Evolutionary conservation across 2,888 invertebrate genomes (phyloP), one percentile per base, ranked within the genome.

Genomic region (Epistrophella euchroma): DNA sequence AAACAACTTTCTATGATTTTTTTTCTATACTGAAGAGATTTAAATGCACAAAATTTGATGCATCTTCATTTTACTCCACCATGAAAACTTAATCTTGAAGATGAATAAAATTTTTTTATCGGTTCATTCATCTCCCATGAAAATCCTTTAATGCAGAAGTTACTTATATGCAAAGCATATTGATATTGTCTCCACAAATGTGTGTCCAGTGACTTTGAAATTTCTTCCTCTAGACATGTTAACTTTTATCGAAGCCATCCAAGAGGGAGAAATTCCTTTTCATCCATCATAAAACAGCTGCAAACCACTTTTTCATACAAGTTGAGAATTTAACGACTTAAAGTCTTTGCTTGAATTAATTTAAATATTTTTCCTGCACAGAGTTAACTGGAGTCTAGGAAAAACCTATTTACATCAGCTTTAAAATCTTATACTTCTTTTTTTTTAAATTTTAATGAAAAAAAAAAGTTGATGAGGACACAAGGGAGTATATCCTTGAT

Each of bases 141-240:
- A n/a, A 43, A 43, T n/a, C 17, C 9, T 45, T 45, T 17, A 25
- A 15, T 52, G 15, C 6, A 15, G 5, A 52, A 50, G 19, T 19
- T 22, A 22, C 6, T 25, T 15, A 52, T 3, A 52, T n/a, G n/a
- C 13, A 25, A 52, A n/a, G n/a, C 6, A 43, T 15, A 22, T 22
- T 15, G 17, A 55, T 28, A 28, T n/a, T 28, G n/a, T n/a, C 25
- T n/a, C 1, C n/a, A 28, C n/a, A 55, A 55, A 55, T 55, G 9
- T 55, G 25, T 55, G 28, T 28, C 55, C 25, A 55, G 28, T 55
- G 55, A 25, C 9, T 50, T 55, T 9, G 2, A 55, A 55, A 55
- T n/a, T n/a, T n/a, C 15, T n/a, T 28, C 55, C 52, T 6, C 55
- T 7, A 28, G 35, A 35, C 19, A 17, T 56, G 11, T 6, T 2